Conservation (phyloP, 2,888 invertebrate species). For the Drosophila histrio region DNA sequence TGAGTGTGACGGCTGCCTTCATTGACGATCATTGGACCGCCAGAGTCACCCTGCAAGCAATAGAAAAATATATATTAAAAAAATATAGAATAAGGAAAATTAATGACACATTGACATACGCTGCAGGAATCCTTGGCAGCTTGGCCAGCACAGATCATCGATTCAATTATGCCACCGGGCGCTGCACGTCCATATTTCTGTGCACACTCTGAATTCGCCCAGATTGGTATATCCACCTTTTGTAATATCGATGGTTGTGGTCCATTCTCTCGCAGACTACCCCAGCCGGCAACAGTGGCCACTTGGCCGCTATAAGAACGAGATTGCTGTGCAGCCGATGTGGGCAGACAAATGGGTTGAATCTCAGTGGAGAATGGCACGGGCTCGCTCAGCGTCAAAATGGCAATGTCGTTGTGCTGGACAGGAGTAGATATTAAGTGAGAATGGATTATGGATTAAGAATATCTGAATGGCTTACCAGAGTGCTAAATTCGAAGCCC, state of each 20-base stretch:
- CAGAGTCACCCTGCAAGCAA: constrained; percentile 91
- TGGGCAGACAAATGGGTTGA: constrained; percentile 91
- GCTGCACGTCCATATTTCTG: constrained; percentile 92
- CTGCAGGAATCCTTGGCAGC: constrained; percentile 94
- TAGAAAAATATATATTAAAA: background rate
- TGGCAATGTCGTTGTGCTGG: constrained; percentile 93
- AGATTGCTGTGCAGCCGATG: constrained; percentile 76
- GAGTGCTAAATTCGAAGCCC: constrained; percentile 92
- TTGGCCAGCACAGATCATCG: constrained; percentile 94
- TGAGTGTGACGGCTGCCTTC: constrained; percentile 91
- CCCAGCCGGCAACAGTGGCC: constrained; percentile 95
- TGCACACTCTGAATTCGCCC: constrained; percentile 91
- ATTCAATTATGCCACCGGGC: constrained; percentile 94
- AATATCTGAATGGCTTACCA: constrained; percentile 85
- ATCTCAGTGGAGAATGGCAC: constrained; percentile 89
- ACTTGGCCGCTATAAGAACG: constrained; percentile 88
- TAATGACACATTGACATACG: constrained; percentile 86
- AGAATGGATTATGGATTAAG: too few relatives aligned
- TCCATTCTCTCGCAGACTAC: constrained; percentile 89
- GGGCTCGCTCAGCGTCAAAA: constrained; percentile 91
- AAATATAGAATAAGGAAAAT: background rate
- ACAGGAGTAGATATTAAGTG: background rate
- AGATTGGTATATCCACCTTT: constrained; percentile 93
- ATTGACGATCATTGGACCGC: constrained; percentile 93
- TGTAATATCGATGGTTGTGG: constrained; percentile 92